Evolutionary conservation across 2,888 invertebrate genomes (phyloP).

Genomic region (Epiblema foenella): DNA sequence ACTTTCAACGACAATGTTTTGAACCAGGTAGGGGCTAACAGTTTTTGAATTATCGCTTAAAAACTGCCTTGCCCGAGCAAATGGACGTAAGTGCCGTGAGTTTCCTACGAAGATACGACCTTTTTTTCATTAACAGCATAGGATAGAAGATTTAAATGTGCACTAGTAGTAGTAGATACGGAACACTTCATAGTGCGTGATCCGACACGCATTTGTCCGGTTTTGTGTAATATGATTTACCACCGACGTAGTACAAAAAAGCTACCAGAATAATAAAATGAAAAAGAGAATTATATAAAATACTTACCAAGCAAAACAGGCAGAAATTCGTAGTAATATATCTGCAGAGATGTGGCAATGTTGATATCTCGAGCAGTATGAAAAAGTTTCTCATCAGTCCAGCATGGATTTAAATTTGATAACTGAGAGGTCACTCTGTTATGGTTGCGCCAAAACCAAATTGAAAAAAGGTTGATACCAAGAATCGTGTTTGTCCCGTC

Average conservation of each 20-base stretch:
- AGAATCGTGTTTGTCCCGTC: constrained; percentile 44
- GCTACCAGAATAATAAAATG: not conserved
- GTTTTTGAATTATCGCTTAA: too few species aligned
- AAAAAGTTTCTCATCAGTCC: constrained; percentile 61
- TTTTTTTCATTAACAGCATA: too few species aligned
- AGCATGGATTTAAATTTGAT: constrained; percentile 56
- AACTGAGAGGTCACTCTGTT: constrained; percentile 56
- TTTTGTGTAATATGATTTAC: too few species aligned
- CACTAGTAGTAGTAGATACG: too few species aligned
- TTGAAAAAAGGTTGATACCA: constrained; percentile 50
- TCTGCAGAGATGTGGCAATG: constrained; percentile 56
- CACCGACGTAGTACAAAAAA: not conserved
- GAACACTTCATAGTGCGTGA: too few species aligned
- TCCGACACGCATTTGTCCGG: too few species aligned
- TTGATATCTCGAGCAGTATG: constrained; percentile 58
- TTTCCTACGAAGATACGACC: too few species aligned
- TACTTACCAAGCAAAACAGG: constrained; percentile 57
- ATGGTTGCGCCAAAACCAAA: constrained; percentile 61
- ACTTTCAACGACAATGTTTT: too few species aligned
- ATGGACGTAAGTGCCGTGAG: too few species aligned
- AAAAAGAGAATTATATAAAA: not conserved
- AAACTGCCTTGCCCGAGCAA: too few species aligned
- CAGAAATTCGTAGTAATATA: constrained; percentile 57
- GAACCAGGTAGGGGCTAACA: too few species aligned
- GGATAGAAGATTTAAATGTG: too few species aligned